Conservation (phyloP, 2,113 vertebrate species). For the Genyomyrus donnyi region DNA sequence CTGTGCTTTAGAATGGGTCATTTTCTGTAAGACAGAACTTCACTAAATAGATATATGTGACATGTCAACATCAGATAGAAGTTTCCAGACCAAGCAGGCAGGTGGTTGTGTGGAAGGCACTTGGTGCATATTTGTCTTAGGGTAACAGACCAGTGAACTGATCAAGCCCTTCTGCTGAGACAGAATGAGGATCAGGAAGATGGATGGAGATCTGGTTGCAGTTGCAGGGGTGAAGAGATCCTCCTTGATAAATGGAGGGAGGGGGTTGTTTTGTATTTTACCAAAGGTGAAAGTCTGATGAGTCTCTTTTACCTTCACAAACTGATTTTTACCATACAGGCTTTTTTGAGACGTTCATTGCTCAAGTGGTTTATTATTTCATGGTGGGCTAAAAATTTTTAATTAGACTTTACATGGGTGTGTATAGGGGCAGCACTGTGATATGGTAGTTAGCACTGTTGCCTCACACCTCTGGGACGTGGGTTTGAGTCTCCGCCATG, state of each 20-base stretch:
- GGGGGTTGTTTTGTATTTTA: background rate
- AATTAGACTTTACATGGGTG: no score
- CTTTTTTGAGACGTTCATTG: background rate
- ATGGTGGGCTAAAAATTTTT: no score
- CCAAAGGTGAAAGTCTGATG: background rate
- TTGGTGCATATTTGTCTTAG: background rate
- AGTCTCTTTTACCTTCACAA: background rate
- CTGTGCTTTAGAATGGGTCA: background rate
- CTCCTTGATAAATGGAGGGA: background rate
- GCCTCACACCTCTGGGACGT: background rate
- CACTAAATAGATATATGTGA: background rate
- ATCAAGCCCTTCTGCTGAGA: background rate
- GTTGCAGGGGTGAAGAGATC: background rate
- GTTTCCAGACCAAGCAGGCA: background rate
- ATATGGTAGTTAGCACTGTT: background rate
- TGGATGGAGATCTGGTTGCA: background rate
- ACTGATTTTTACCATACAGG: background rate
- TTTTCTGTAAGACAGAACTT: background rate
- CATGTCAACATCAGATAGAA: background rate
- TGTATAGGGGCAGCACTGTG: background rate
- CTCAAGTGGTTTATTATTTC: no score
- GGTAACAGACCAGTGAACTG: background rate
- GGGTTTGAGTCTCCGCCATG: background rate
- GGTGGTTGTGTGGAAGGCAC: background rate
- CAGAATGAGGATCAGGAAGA: background rate